Evolutionary conservation across 2,888 invertebrate genomes (phyloP).

Genomic region (Habroteleia sp.): DNA sequence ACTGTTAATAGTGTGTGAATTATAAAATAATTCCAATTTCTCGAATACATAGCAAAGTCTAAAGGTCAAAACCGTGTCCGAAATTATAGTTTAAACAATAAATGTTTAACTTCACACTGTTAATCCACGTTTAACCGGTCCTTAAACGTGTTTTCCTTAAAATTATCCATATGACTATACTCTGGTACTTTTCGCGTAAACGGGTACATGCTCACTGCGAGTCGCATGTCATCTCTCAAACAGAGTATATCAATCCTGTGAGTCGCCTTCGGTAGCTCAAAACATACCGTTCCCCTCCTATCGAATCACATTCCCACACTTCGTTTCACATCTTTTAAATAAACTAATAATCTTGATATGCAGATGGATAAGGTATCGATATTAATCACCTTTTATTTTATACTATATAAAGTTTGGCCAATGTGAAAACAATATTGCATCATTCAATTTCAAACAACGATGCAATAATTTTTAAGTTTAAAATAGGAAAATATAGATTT

Average conservation of each 20-base stretch:
- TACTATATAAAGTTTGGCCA: not conserved
- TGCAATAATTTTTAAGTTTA: too few relatives aligned
- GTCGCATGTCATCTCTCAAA: slow-evolving; percentile 36
- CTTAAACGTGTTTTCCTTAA: slow-evolving; percentile 13
- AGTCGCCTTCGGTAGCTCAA: slow-evolving; percentile 11
- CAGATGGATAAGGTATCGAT: slow-evolving; percentile 17
- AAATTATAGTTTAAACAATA: not conserved
- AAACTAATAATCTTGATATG: slow-evolving; percentile 38
- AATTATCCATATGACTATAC: slow-evolving; percentile 17
- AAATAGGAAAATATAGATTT: too few relatives aligned
- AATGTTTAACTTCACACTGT: not conserved
- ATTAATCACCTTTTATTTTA: slow-evolving; percentile 9
- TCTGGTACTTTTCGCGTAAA: slow-evolving; percentile 33
- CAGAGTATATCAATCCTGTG: slow-evolving; percentile 38
- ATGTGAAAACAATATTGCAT: slow-evolving; percentile 18
- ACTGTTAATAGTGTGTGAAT: too few relatives aligned
- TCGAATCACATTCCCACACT: slow-evolving; percentile 18
- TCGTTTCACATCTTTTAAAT: slow-evolving; percentile 16
- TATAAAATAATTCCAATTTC: too few relatives aligned
- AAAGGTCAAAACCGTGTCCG: not conserved
- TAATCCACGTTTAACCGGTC: slow-evolving; percentile 22
- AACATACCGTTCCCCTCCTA: slow-evolving; percentile 25
- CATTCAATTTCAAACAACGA: slow-evolving; percentile 24
- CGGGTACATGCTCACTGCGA: slow-evolving; percentile 49
- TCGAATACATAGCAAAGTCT: slow-evolving; percentile 1